Conservation (phyloP, 2,113 vertebrate species). For the Heterocephalus glaber region DNA sequence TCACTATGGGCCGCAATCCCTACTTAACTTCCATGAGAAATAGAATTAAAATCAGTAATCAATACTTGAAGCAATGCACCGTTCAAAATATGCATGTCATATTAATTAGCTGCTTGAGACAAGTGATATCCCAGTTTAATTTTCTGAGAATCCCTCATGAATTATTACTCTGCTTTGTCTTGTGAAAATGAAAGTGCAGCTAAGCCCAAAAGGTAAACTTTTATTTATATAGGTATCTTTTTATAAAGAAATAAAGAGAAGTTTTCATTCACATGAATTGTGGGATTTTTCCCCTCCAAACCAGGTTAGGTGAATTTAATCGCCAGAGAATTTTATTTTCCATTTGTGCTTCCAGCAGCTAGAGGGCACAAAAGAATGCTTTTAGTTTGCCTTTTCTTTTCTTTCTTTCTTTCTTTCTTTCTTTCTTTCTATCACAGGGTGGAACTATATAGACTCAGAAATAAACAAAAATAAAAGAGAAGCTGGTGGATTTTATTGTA, state of each 20-base stretch:
- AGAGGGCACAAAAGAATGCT: slow-evolving; percentile 91
- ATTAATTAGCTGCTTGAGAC: slow-evolving; percentile 26
- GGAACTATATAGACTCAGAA: slow-evolving; percentile 72
- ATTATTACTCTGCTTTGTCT: slow-evolving; percentile 23
- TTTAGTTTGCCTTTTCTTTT: slow-evolving; percentile 81
- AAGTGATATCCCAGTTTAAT: background rate
- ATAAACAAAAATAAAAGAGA: slow-evolving; percentile 69
- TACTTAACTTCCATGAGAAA: background rate
- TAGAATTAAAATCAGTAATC: background rate
- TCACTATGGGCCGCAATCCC: background rate
- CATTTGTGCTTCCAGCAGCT: slow-evolving; percentile 87
- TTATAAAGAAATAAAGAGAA: slow-evolving; percentile 73
- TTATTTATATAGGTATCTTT: background rate
- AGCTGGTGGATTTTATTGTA: slow-evolving; percentile 43
- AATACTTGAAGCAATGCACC: background rate
- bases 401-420: background rate
- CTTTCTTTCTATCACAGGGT: slow-evolving; percentile 43
- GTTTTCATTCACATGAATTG: slow-evolving; percentile 74
- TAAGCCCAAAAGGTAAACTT: slow-evolving; percentile 33
- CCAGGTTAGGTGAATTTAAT: slow-evolving; percentile 82
- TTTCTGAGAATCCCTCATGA: slow-evolving; percentile 46
- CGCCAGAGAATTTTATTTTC: slow-evolving; percentile 83
- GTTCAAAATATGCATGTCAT: background rate
- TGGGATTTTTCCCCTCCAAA: slow-evolving; percentile 51
- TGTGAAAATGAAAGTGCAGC: background rate